Conservation (phyloP, 2,797 vertebrate species). For the Oryzias dopingdopingensis region DNA sequence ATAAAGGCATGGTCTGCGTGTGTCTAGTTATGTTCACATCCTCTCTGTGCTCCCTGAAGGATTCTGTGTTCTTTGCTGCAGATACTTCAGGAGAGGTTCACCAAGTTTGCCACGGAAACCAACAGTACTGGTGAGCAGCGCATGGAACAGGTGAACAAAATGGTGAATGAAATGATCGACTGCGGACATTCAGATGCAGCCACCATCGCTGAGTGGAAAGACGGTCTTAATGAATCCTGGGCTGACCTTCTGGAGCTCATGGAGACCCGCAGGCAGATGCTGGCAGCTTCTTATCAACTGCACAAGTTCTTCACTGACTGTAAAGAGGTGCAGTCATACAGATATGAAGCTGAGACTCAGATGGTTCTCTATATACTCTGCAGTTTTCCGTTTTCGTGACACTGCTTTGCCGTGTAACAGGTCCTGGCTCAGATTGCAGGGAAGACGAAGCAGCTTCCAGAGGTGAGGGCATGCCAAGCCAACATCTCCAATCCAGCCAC, state of each 20-base stretch:
- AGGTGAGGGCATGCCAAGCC: slow-evolving; percentile 83
- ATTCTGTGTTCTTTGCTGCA: slow-evolving; percentile 46
- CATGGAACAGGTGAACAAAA: slow-evolving; percentile 84
- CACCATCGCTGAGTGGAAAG: slow-evolving; percentile 94
- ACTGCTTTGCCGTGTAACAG: slow-evolving; percentile 61
- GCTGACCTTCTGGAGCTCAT: slow-evolving; percentile 93
- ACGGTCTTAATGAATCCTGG: slow-evolving; percentile 92
- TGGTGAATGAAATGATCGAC: slow-evolving; percentile 90
- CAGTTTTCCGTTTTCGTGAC: slow-evolving; percentile 26
- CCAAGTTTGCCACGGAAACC: slow-evolving; percentile 90
- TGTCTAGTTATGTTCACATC: too few relatives aligned
- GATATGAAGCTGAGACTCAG: slow-evolving; percentile 11
- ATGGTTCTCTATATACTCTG: not conserved
- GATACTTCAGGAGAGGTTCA: slow-evolving; percentile 89
- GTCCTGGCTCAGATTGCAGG: slow-evolving; percentile 89
- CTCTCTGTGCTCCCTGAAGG: slow-evolving; percentile 1
- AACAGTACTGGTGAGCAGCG: slow-evolving; percentile 87
- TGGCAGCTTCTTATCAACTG: slow-evolving; percentile 88
- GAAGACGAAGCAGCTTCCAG: slow-evolving; percentile 87
- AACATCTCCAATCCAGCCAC: slow-evolving; percentile 84
- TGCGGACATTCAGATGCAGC: slow-evolving; percentile 88
- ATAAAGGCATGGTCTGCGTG: too few relatives aligned
- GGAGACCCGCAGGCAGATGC: slow-evolving; percentile 91
- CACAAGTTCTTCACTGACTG: slow-evolving; percentile 91
- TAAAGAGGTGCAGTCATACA: slow-evolving; percentile 74